Base-by-base conservation (phyloP, 37 sponge, comb jelly and placozoan species). In the Mnemiopsis leidyi region DNA sequence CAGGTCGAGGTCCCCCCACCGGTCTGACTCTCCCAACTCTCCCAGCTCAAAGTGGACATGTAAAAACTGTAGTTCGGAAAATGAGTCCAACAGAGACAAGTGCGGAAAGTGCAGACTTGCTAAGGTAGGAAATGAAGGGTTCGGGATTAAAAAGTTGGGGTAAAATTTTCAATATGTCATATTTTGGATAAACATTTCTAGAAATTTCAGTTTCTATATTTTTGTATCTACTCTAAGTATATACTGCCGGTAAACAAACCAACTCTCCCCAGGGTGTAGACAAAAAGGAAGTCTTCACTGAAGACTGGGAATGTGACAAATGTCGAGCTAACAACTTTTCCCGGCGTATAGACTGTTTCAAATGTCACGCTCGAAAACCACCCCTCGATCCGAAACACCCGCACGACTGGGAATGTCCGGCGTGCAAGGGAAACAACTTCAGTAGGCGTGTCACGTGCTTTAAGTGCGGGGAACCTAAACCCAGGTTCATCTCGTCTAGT, bases 341-440 rank as follows among this genome's bases (percentile, higher is more conserved):
- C 9, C 39, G 90, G 2, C 40, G 90, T 25, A 85, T 85, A 23
- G 90, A 85, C 61, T 85, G 90, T 25, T 85, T 40, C 48, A 85
- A 85, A 37, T 85, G 90, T 25, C 35, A 21, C 48, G 29, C 90
- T 7, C 33, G 30, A 29, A 85, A 85, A 40, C 90, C 90, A 21
- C 90, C 90, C 2, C 13, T 39, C 0, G 90, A 85, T 21, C 90
- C 90, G 0, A 85, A 85, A 40, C 61, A 40, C 48, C 90, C 90
- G 3, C 18, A 85, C 29, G 90, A 85, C 36, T 85, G 90, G 90
- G 61, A 40, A 25, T 85, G 90, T 85, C 90, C n/a, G 26, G 25
- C 38, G n/a, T 85, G 90, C 29, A 85, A 85, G 48, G 90, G 90
- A 36, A 40, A 28, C 90, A 85, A 85, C 61, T 85, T 85, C 61